phyloP scores from a whole-genome alignment of 30 jellyfish, hydroid and myxozoan species.

The Catostylus mosaicus region DNA sequence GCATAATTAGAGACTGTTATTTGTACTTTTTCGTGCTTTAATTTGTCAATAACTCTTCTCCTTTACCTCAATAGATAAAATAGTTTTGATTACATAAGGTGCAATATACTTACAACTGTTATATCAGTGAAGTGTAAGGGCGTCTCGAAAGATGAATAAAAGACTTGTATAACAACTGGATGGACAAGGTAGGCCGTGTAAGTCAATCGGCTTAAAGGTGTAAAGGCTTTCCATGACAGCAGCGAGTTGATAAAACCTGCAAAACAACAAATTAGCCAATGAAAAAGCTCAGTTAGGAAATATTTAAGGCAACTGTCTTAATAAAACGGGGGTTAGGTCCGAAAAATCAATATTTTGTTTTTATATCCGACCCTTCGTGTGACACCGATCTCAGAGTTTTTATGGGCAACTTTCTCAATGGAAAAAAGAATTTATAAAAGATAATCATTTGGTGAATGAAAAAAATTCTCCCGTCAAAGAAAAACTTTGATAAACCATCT shows the following conservation, averaged over 20 bases:
- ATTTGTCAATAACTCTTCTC: background rate
- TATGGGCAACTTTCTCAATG: too few species aligned
- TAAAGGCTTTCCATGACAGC: slow-evolving; percentile 91
- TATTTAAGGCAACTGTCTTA: background rate
- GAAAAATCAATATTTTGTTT: too few species aligned
- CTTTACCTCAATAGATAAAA: background rate
- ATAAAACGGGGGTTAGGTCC: background rate
- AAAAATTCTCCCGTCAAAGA: too few species aligned
- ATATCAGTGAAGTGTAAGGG: slow-evolving; percentile 79
- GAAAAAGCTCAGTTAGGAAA: background rate
- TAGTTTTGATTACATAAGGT: background rate
- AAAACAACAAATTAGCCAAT: background rate
- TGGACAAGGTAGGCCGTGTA: slow-evolving; percentile 88
- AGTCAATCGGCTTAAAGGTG: slow-evolving; percentile 91
- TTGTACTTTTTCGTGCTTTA: background rate
- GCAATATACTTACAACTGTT: slow-evolving; percentile 60
- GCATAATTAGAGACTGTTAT: too few species aligned
- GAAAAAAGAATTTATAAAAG: too few species aligned
- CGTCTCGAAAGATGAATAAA: slow-evolving; percentile 54
- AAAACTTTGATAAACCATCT: too few species aligned
- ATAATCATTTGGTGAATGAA: too few species aligned
- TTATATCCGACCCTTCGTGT: too few species aligned
- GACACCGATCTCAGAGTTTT: too few species aligned
- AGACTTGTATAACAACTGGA: slow-evolving; percentile 78
- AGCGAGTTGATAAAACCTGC: slow-evolving; percentile 80